Evolutionary conservation across 2,888 invertebrate genomes (phyloP), one percentile per base, ranked within the genome.

Genomic region (Allygus modestus): DNA sequence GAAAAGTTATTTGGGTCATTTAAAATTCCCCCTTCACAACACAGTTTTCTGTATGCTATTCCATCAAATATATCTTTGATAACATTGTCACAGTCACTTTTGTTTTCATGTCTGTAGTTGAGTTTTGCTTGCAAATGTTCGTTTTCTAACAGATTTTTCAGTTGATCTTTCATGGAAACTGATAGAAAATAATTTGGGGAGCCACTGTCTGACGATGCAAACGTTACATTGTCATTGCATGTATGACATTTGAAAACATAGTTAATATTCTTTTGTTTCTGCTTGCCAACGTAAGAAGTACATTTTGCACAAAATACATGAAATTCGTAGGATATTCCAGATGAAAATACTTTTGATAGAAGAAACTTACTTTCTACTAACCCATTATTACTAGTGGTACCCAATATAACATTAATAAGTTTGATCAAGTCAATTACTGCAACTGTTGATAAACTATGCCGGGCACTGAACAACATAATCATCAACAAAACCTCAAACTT

Each of bases 401-500:
- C 69, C 9, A 69, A 4, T n/a, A 69, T 31, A 5, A n/a, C 37
- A 69, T 69, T 69, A 17, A 69, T 4, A n/a, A 69, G 33, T 5
- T 69, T 69, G 11, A 69, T n/a, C n/a, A 69, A 31, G 17, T 69
- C 69, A 11, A 28, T 11, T n/a, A n/a, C 26, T 5, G 69, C 69
- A 31, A 69, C 69, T 69, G 17, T n/a, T 4, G 69, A 15, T n/a
- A 69, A 37, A n/a, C 17, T 37, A 17, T 69, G 69, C 15, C 69
- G 69, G 2, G 31, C 7, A 37, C 33, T 69, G 26, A 31, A 69
- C 26, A 69, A 4, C 12, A 26, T 4, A 2, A 69, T 17, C 33
- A 69, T 28, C 4, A 69, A 31, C 31, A 69, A 11, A 17, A 37
- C 69, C 33, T 69, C 69, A 69, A 69, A 69, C 26, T 46, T 46